phyloP scores from a whole-genome alignment of 2,888 invertebrate species.

The Dermolepida albohirtum region DNA sequence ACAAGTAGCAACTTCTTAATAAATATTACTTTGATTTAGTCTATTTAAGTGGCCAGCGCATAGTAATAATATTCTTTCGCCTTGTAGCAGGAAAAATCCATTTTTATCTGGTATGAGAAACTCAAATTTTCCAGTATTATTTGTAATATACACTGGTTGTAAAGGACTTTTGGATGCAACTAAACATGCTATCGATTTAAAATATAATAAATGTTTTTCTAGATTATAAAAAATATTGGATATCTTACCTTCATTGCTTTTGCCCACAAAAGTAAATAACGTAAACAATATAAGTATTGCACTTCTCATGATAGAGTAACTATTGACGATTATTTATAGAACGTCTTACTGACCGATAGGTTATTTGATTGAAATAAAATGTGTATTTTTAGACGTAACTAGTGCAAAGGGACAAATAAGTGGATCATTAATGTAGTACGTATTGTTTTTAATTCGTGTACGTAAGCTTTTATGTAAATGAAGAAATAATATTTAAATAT shows the following conservation, averaged over 20 bases:
- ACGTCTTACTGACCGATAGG: slow-evolving; percentile 20
- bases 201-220: neutral
- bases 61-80: slow-evolving; percentile 52
- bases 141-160: slow-evolving; percentile 53
- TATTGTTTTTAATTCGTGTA: too few relatives aligned
- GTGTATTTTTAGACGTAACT: slow-evolving; percentile 31
- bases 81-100: slow-evolving; percentile 48
- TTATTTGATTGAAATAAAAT: slow-evolving; percentile 31
- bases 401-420: slow-evolving; percentile 11
- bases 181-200: slow-evolving; percentile 26
- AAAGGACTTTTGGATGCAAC: slow-evolving; percentile 38
- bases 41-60: slow-evolving; percentile 56
- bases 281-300: slow-evolving; percentile 17
- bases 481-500: too few relatives aligned
- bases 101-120: slow-evolving; percentile 54
- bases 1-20: too few relatives aligned
- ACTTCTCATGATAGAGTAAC: slow-evolving; percentile 18
- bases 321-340: slow-evolving; percentile 30
- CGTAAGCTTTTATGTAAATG: too few relatives aligned
- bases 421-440: neutral
- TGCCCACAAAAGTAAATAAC: neutral
- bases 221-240: slow-evolving; percentile 1
- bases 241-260: slow-evolving; percentile 24
- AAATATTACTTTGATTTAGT: slow-evolving; percentile 53
- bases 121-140: slow-evolving; percentile 48